Percentiles rank a stretch among this genome's conserved stretches.
phyloP scores from a whole-genome alignment of 2,888 invertebrate genomes.

The Lithophane socia region DNA sequence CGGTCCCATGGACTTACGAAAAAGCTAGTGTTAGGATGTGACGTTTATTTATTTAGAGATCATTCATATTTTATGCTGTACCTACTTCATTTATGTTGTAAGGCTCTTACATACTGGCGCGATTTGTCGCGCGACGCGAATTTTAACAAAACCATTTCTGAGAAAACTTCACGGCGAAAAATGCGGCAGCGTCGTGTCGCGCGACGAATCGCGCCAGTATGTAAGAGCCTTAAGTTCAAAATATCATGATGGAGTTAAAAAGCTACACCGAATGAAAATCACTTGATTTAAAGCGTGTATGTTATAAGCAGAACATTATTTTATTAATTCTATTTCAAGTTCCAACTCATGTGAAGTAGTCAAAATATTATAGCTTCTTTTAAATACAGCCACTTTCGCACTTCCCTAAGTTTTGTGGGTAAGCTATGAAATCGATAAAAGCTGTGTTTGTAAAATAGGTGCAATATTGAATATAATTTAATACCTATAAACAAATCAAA shows the following conservation, averaged over 20 bases:
- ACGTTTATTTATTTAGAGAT: background rate
- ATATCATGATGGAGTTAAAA: background rate
- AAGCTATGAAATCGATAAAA: background rate
- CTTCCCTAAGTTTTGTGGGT: background rate
- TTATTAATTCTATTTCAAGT: background rate
- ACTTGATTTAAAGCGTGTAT: background rate
- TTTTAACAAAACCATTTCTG: no score
- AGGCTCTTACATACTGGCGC: no score
- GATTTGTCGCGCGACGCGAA: no score
- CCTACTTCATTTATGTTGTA: background rate
- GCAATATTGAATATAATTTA: no score
- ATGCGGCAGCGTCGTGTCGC: no score
- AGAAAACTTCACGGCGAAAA: no score
- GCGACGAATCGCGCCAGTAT: no score
- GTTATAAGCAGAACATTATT: background rate
- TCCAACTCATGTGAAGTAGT: background rate
- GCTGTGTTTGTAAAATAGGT: no score
- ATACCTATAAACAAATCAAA: slow-evolving; percentile 5
- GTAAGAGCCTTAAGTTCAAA: no score
- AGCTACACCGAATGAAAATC: background rate
- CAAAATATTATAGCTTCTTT: no score
- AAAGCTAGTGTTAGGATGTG: background rate
- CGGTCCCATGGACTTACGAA: background rate
- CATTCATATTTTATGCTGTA: background rate
- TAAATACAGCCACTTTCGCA: background rate